A percentile compares a stretch with the other conserved stretches of the same genome.
Evolutionary conservation across 1,140 invertebrate species (phyloP).

Genomic region (Ceratina calcarata): DNA sequence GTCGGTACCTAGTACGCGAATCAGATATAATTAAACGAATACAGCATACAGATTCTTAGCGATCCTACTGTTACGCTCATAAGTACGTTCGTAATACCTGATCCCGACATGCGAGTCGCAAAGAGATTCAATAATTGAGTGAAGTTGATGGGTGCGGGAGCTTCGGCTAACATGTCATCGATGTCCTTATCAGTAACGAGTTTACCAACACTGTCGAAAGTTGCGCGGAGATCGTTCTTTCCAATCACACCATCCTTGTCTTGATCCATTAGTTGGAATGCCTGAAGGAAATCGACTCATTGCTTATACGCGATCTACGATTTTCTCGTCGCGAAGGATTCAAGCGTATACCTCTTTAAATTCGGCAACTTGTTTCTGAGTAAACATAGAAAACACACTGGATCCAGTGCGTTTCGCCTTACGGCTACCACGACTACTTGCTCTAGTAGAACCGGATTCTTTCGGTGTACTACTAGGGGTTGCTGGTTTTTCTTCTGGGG

Average conservation of each 20-base stretch:
- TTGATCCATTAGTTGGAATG: slow-evolving; percentile 98
- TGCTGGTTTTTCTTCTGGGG: slow-evolving; percentile 77
- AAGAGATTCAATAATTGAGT: slow-evolving; percentile 96
- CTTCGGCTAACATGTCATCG: slow-evolving; percentile 94
- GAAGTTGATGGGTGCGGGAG: slow-evolving; percentile 96
- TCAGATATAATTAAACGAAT: too few species aligned
- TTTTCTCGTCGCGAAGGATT: too few species aligned
- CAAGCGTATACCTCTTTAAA: slow-evolving; percentile 91
- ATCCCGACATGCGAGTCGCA: slow-evolving; percentile 91
- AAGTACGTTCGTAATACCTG: slow-evolving; percentile 37
- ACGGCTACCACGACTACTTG: slow-evolving; percentile 89
- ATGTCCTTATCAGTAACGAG: slow-evolving; percentile 94
- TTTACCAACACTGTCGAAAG: slow-evolving; percentile 96
- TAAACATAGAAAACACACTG: slow-evolving; percentile 98
- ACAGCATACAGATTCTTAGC: too few species aligned
- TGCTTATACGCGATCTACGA: neutral
- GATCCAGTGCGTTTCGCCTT: slow-evolving; percentile 92
- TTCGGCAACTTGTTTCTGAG: slow-evolving; percentile 95
- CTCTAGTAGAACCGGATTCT: slow-evolving; percentile 85
- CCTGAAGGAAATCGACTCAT: slow-evolving; percentile 80
- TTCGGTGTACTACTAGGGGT: slow-evolving; percentile 78
- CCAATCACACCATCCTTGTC: slow-evolving; percentile 99
- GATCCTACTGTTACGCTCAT: neutral
- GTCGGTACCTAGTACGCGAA: slow-evolving; percentile 83
- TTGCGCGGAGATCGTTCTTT: slow-evolving; percentile 96